Conservation (phyloP, 2,888 invertebrate genomes). For the Meghimatium bilineatum region DNA sequence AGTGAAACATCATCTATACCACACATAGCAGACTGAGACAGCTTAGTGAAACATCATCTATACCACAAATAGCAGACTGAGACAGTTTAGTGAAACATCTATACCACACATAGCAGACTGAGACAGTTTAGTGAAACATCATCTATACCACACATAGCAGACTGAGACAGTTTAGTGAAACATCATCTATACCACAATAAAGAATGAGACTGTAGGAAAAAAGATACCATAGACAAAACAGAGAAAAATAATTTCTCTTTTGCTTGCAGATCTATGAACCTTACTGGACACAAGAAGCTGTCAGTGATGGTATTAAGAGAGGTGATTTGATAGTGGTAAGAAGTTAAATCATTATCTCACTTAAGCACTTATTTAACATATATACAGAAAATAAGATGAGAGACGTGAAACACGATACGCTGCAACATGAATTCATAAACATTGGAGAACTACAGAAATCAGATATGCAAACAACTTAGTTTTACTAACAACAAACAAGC, state of each 20-base stretch:
- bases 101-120: background rate
- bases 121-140: background rate
- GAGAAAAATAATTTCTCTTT: background rate
- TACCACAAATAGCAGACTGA: background rate
- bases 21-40: no score
- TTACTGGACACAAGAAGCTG: slow-evolving; percentile 80
- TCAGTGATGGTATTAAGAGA: slow-evolving; percentile 81
- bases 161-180: no score
- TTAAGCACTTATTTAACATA: background rate
- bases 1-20: no score
- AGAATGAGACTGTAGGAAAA: background rate
- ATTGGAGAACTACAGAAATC: no score
- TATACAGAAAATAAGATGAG: background rate
- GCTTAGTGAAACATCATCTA: no score
- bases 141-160: no score
- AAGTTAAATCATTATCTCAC: background rate
- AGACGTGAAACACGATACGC: background rate
- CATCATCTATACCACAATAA: no score
- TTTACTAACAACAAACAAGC: no score
- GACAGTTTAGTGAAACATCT: background rate
- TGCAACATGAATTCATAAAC: no score
- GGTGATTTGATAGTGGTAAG: slow-evolving; percentile 76
- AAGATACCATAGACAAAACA: background rate
- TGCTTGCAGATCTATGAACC: slow-evolving; percentile 75
- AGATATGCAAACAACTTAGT: no score